Conservation (phyloP, 23 tunicate genomes). For the Styela clava region DNA sequence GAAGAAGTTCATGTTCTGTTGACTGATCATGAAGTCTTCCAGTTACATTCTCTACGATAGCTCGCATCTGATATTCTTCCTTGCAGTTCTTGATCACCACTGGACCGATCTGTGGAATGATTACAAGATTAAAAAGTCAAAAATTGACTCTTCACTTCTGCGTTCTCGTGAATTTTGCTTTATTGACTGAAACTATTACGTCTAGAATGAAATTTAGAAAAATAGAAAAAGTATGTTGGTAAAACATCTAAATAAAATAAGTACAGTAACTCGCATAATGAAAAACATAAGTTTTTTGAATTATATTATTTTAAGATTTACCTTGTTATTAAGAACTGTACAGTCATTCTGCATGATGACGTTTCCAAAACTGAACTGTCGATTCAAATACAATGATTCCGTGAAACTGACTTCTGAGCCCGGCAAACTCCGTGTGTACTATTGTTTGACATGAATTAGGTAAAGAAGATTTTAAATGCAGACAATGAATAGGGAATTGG, state of each 20-base stretch:
- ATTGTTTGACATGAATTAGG: too few species aligned
- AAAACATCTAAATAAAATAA: too few species aligned
- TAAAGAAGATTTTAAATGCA: too few species aligned
- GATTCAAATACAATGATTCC: conserved; percentile 1
- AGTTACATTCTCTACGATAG: not conserved
- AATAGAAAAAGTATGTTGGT: too few species aligned
- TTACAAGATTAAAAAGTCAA: too few species aligned
- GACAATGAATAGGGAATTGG: too few species aligned
- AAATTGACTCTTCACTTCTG: not conserved
- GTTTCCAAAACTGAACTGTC: conserved; percentile 21
- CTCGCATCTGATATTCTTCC: conserved; percentile 24
- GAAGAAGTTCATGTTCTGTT: conserved; percentile 12
- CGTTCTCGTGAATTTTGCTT: not conserved
- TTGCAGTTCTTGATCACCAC: conserved; percentile 24
- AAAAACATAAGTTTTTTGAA: too few species aligned
- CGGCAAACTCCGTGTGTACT: conserved; percentile 11
- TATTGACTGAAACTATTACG: not conserved
- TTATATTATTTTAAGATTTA: too few species aligned
- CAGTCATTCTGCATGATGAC: conserved; percentile 29
- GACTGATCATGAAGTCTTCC: conserved; percentile 19
- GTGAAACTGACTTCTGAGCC: not conserved
- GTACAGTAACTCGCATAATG: too few species aligned
- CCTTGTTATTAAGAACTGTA: conserved; percentile 25
- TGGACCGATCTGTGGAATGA: conserved; percentile 9
- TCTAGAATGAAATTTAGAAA: too few species aligned